Conservation (phyloP, 2,113 vertebrate species). For the Miniopterus natalensis region DNA sequence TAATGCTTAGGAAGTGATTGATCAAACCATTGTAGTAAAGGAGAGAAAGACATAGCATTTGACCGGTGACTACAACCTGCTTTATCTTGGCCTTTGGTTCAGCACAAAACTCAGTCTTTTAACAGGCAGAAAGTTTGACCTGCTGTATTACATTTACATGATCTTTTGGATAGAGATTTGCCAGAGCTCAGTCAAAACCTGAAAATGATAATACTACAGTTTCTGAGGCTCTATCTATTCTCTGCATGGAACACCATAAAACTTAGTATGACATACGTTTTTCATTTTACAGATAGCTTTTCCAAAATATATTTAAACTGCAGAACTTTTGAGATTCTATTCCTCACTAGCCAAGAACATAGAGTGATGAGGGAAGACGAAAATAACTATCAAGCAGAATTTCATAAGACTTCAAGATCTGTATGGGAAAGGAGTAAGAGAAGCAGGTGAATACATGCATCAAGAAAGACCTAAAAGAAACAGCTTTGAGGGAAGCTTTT, state of each 20-base stretch:
- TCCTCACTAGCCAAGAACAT: conserved; percentile 31
- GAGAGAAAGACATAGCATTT: background rate
- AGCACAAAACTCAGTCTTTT: background rate
- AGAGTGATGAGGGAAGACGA: background rate
- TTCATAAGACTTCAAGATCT: conserved; percentile 61
- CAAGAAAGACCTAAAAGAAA: conserved; percentile 39
- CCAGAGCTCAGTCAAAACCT: background rate
- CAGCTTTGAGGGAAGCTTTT: conserved; percentile 54
- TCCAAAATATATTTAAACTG: conserved; percentile 70
- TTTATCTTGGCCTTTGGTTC: background rate
- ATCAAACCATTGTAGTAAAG: background rate
- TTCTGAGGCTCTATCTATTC: conserved; percentile 40
- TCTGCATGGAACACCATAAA: background rate
- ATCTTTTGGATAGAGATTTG: background rate
- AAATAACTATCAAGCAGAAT: conserved; percentile 63
- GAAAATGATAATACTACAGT: background rate
- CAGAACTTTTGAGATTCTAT: conserved; percentile 48
- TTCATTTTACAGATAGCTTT: conserved; percentile 67
- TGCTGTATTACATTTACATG: background rate
- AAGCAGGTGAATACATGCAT: background rate
- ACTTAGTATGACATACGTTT: conserved; percentile 11
- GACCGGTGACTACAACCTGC: background rate
- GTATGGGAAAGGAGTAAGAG: background rate
- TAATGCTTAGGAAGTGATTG: background rate
- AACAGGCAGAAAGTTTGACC: background rate